Evolutionary conservation across 1,140 invertebrate genomes (phyloP).

Genomic region (Cotesia typhae): DNA sequence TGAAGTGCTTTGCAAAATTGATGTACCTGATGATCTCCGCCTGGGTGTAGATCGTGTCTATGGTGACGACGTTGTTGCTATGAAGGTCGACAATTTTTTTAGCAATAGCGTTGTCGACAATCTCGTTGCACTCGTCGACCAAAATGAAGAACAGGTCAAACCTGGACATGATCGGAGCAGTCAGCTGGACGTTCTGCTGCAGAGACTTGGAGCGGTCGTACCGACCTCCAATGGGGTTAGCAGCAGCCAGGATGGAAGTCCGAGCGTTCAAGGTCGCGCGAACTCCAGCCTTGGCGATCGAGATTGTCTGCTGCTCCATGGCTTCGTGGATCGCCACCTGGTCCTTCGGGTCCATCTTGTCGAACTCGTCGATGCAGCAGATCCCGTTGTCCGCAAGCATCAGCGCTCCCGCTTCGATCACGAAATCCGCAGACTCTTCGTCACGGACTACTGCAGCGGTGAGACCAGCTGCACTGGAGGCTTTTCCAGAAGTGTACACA

Average conservation of each 20-base stretch:
- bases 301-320: slow-evolving; percentile 99
- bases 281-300: slow-evolving; percentile 97
- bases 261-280: slow-evolving; percentile 96
- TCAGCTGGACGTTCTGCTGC: slow-evolving; percentile 92
- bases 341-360: slow-evolving; percentile 98
- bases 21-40: slow-evolving; percentile 94
- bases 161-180: slow-evolving; percentile 98
- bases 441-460: slow-evolving; percentile 97
- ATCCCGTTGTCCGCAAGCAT: slow-evolving; percentile 99
- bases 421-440: slow-evolving; percentile 98
- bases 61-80: slow-evolving; percentile 77
- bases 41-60: slow-evolving; percentile 83
- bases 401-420: slow-evolving; percentile 98
- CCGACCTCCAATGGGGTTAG: slow-evolving; percentile 96
- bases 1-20: slow-evolving; percentile 95
- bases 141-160: slow-evolving; percentile 99
- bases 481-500: slow-evolving; percentile 98
- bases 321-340: slow-evolving; percentile 99
- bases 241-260: slow-evolving; percentile 97
- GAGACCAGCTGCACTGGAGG: slow-evolving; percentile 95
- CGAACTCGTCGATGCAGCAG: slow-evolving; percentile 99
- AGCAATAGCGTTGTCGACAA: slow-evolving; percentile 95
- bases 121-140: slow-evolving; percentile 94
- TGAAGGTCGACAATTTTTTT: slow-evolving; percentile 95
- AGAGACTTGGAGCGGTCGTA: slow-evolving; percentile 96